Conservation (phyloP, 2,888 invertebrate species). For the Villa cingulata region DNA sequence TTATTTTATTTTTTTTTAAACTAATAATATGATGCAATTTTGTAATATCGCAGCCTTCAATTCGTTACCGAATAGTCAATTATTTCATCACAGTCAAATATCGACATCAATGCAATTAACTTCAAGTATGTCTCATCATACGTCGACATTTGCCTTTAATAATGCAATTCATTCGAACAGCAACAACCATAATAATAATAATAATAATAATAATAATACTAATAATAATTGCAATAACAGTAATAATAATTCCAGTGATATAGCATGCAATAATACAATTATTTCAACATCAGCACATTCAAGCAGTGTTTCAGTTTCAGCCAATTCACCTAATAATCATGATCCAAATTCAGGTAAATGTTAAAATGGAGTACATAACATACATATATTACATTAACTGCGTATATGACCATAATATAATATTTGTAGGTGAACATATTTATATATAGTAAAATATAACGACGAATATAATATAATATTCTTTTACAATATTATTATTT, state of each 20-base stretch:
- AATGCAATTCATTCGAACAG: slow-evolving; percentile 22
- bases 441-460: too few species aligned
- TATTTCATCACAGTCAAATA: slow-evolving; percentile 34
- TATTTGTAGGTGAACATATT: not conserved
- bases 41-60: slow-evolving; percentile 20
- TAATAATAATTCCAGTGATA: slow-evolving; percentile 23
- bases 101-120: slow-evolving; percentile 32
- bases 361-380: not conserved
- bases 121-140: slow-evolving; percentile 25
- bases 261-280: slow-evolving; percentile 22
- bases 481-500: too few species aligned
- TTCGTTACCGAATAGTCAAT: slow-evolving; percentile 27
- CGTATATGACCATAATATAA: not conserved
- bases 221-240: slow-evolving; percentile 21
- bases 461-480: too few species aligned
- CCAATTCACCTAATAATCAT: slow-evolving; percentile 31
- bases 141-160: slow-evolving; percentile 26
- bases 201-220: slow-evolving; percentile 20
- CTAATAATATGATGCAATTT: slow-evolving; percentile 45
- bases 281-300: slow-evolving; percentile 32
- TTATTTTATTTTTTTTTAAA: slow-evolving; percentile 5
- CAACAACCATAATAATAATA: slow-evolving; percentile 17
- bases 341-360: slow-evolving; percentile 11
- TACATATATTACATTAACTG: too few species aligned
- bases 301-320: slow-evolving; percentile 32